These are phyloP conservation scores for Penaeus indicus DNA, from an alignment of 1,140 invertebrate genomes.

Conservation along the genomic window DNA sequence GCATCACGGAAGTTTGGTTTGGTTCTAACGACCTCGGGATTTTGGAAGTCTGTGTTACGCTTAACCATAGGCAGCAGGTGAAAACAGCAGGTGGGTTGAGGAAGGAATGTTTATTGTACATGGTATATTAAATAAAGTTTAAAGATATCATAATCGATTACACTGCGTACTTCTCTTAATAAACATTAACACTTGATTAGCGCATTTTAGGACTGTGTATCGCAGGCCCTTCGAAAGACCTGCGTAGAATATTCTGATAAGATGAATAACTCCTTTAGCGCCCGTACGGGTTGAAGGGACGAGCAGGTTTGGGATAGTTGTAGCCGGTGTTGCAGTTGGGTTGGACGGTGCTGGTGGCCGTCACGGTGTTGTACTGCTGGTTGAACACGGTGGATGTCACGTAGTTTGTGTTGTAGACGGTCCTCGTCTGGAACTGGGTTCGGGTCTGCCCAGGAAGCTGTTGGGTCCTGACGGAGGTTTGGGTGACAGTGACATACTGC, in stretches of 20 bases:
- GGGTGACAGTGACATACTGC: conserved; percentile 30
- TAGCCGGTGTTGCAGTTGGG: conserved; percentile 43
- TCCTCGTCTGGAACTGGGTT: conserved; percentile 34
- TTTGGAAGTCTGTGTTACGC: not conserved
- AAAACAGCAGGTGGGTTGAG: not conserved
- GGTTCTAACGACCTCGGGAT: no score
- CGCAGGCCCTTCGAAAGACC: not conserved
- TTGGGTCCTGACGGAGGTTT: conserved; percentile 35
- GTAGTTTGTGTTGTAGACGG: conserved; percentile 51
- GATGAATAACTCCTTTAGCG: not conserved
- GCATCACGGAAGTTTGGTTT: no score
- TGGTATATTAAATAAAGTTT: conserved; percentile 16
- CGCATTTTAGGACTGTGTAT: not conserved
- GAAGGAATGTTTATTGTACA: not conserved
- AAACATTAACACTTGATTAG: not conserved
- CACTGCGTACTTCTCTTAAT: not conserved
- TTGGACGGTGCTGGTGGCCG: conserved; percentile 8
- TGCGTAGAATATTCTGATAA: not conserved
- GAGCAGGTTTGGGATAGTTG: conserved; percentile 38
- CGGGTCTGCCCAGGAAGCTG: conserved; percentile 35
- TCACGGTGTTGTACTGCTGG: conserved; percentile 34
- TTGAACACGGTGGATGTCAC: conserved; percentile 49
- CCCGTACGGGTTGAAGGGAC: conserved; percentile 42
- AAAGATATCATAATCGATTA: not conserved
- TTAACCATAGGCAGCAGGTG: not conserved